Conservation (phyloP, 2,113 vertebrate genomes). For the Podarcis raffonei region DNA sequence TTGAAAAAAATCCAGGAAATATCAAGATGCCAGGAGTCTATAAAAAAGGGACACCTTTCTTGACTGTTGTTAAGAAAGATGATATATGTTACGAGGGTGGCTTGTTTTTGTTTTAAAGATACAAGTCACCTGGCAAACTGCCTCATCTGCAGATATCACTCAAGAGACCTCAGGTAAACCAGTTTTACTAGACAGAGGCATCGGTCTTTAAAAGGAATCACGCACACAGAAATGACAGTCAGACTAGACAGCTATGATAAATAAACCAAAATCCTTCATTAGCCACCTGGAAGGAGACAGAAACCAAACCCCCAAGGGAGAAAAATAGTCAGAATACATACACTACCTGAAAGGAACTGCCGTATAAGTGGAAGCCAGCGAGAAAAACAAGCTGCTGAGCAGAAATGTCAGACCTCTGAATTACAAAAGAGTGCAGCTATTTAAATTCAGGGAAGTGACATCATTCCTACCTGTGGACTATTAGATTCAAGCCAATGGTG, state of each 20-base stretch:
- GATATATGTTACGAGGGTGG: too few relatives aligned
- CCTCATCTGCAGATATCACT: not conserved
- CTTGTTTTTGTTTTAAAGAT: constrained; percentile 32
- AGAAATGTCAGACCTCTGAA: constrained; percentile 49
- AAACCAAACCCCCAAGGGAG: constrained; percentile 45
- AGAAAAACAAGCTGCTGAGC: constrained; percentile 48
- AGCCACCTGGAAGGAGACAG: constrained; percentile 56
- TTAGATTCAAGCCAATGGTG: constrained; percentile 41
- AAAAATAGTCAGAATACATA: constrained; percentile 23
- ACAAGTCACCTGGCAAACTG: not conserved
- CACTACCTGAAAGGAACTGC: not conserved
- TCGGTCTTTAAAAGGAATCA: constrained; percentile 7
- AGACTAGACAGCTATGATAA: constrained; percentile 44
- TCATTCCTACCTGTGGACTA: constrained; percentile 58
- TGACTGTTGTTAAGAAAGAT: constrained; percentile 15
- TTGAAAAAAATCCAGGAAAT: not conserved
- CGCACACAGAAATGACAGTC: constrained; percentile 22
- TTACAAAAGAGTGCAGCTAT: constrained; percentile 50
- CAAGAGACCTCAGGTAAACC: constrained; percentile 25
- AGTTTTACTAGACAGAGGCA: constrained; percentile 10
- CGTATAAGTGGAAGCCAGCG: constrained; percentile 53
- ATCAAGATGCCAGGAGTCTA: not conserved
- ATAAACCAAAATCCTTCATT: constrained; percentile 53
- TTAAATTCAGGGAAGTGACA: constrained; percentile 68
- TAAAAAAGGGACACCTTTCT: constrained; percentile 2